These are phyloP conservation scores for Andrena camellia DNA, from an alignment of 2,888 invertebrate species.

Conservation along the genomic window DNA sequence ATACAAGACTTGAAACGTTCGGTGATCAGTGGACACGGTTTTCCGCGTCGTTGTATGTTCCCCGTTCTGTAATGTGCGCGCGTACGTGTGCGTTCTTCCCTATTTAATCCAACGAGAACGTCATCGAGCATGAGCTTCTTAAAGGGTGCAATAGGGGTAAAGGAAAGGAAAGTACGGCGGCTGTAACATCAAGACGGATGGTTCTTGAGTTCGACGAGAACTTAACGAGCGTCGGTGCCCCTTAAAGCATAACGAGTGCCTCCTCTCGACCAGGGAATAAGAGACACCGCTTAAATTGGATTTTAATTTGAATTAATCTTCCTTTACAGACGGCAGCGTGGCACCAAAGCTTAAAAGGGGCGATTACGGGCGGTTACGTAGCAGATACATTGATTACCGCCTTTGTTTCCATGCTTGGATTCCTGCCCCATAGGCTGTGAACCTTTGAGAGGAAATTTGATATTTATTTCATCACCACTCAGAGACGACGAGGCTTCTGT, in stretches of 20 bases:
- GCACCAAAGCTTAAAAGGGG: slow-evolving; percentile 54
- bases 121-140: slow-evolving; percentile 13
- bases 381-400: slow-evolving; percentile 58
- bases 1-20: slow-evolving; percentile 30
- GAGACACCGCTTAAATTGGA: slow-evolving; percentile 69
- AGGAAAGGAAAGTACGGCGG: slow-evolving; percentile 39
- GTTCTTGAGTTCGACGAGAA: slow-evolving; percentile 66
- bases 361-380: slow-evolving; percentile 63
- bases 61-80: no score
- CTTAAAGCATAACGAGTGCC: slow-evolving; percentile 70
- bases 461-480: slow-evolving; percentile 16
- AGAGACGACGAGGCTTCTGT: neutral
- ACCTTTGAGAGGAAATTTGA: slow-evolving; percentile 17
- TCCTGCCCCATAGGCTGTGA: slow-evolving; percentile 2
- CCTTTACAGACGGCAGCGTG: slow-evolving; percentile 62
- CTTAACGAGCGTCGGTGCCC: slow-evolving; percentile 71
- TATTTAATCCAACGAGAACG: neutral
- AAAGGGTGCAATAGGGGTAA: neutral
- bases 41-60: neutral
- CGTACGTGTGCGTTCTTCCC: neutral
- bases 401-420: slow-evolving; percentile 35
- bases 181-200: slow-evolving; percentile 55
- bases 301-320: slow-evolving; percentile 74
- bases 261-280: slow-evolving; percentile 51
- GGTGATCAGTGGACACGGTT: slow-evolving; percentile 41